phyloP scores from a whole-genome alignment of 2,797 vertebrate genomes.

The Distichodus sexfasciatus region DNA sequence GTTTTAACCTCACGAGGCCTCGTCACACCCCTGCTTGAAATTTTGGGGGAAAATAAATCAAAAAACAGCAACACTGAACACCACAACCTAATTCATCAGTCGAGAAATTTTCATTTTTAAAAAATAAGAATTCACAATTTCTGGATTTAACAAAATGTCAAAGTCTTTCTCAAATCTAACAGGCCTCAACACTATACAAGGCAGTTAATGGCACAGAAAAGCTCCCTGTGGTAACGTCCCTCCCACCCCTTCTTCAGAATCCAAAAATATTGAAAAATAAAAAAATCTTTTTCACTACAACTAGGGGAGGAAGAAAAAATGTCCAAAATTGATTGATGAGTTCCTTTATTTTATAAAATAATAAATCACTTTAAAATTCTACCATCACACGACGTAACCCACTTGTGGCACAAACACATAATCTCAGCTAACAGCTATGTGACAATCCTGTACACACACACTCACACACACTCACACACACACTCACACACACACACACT shows the following conservation, averaged over 20 bases:
- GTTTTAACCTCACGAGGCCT: no score
- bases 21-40: no score
- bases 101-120: neutral
- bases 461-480: neutral
- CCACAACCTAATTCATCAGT: neutral
- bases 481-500: neutral
- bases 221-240: neutral
- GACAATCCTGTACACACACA: slow-evolving; percentile 32
- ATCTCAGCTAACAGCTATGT: slow-evolving; percentile 28
- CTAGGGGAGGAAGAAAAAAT: neutral
- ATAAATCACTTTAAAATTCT: slow-evolving; percentile 5
- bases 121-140: neutral
- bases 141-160: slow-evolving; percentile 6
- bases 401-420: slow-evolving; percentile 20
- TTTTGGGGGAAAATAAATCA: no score
- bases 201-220: slow-evolving; percentile 9
- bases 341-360: neutral
- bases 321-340: neutral
- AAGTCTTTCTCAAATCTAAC: slow-evolving; percentile 3
- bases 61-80: slow-evolving; percentile 4
- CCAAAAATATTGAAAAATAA: neutral
- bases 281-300: neutral
- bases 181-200: slow-evolving; percentile 29
- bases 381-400: slow-evolving; percentile 19
- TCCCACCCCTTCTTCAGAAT: neutral